Evolutionary conservation across 2,113 vertebrate species (phyloP).

Genomic region (Centropristis striata): DNA sequence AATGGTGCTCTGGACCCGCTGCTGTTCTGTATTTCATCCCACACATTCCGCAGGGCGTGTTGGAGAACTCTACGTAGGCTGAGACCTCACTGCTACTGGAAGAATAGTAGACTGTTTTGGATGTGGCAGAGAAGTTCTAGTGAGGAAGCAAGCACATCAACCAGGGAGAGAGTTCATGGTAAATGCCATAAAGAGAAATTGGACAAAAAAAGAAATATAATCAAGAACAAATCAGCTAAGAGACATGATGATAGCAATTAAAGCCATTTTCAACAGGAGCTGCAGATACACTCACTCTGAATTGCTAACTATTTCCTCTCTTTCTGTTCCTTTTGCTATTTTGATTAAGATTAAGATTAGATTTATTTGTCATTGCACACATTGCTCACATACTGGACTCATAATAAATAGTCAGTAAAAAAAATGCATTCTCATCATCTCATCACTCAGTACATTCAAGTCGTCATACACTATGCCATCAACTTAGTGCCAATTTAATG

Average conservation of each 20-base stretch:
- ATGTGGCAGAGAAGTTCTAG: conserved; percentile 33
- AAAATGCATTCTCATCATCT: too few species aligned
- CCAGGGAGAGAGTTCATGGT: conserved; percentile 27
- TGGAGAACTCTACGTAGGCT: conserved; percentile 77
- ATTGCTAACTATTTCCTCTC: too few species aligned
- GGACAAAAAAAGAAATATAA: not conserved
- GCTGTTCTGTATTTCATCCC: conserved; percentile 86
- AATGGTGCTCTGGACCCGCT: conserved; percentile 86
- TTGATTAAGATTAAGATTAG: too few species aligned
- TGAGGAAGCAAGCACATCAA: conserved; percentile 23
- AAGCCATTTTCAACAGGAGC: conserved; percentile 18
- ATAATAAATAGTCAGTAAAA: too few species aligned
- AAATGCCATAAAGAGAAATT: not conserved
- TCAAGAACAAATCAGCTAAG: not conserved
- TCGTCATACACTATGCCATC: too few species aligned
- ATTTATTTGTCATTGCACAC: too few species aligned
- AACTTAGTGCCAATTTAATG: too few species aligned
- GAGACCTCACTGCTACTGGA: conserved; percentile 50
- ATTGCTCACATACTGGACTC: too few species aligned
- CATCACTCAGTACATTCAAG: too few species aligned
- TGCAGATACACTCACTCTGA: not conserved
- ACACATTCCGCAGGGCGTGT: conserved; percentile 83
- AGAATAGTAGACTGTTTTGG: conserved; percentile 20
- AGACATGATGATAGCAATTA: not conserved
- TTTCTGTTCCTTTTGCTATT: not conserved